Evolutionary conservation across 1,140 invertebrate species (phyloP).

Genomic region (Drosophila ercepeae): DNA sequence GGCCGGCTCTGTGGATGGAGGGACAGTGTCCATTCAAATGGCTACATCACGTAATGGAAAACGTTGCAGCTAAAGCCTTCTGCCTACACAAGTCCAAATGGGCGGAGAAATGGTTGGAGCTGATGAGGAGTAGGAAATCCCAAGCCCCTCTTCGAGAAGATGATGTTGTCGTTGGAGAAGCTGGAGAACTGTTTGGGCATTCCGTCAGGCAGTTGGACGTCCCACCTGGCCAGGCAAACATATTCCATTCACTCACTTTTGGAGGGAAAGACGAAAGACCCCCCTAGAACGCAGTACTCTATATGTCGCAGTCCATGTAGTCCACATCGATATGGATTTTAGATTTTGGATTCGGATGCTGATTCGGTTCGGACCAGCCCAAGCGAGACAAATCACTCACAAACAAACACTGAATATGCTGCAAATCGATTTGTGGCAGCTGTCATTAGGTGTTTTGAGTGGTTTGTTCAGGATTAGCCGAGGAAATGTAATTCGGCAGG

Average conservation of each 20-base stretch:
- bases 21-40: conserved; percentile 51
- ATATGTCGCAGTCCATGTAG: conserved; percentile 17
- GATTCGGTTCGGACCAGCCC: conserved; percentile 17
- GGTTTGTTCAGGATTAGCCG: background rate
- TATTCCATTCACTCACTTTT: conserved; percentile 29
- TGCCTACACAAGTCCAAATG: conserved; percentile 36
- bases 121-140: conserved; percentile 11
- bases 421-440: conserved; percentile 31
- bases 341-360: background rate
- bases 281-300: conserved; percentile 35
- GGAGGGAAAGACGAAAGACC: conserved; percentile 28
- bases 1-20: conserved; percentile 29
- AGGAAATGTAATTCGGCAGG: background rate
- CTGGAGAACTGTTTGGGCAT: conserved; percentile 59
- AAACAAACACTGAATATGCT: conserved; percentile 14
- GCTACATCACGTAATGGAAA: conserved; percentile 70
- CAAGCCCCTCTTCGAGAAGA: conserved; percentile 9
- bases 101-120: conserved; percentile 10
- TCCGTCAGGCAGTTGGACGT: conserved; percentile 51
- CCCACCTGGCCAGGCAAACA: conserved; percentile 6
- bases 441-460: conserved; percentile 2
- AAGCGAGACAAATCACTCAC: conserved; percentile 54
- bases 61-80: conserved; percentile 51
- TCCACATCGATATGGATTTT: background rate
- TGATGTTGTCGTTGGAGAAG: conserved; percentile 42